Conservation (phyloP, 64 coral and sea anemone species). For the Anthopleura sola region DNA sequence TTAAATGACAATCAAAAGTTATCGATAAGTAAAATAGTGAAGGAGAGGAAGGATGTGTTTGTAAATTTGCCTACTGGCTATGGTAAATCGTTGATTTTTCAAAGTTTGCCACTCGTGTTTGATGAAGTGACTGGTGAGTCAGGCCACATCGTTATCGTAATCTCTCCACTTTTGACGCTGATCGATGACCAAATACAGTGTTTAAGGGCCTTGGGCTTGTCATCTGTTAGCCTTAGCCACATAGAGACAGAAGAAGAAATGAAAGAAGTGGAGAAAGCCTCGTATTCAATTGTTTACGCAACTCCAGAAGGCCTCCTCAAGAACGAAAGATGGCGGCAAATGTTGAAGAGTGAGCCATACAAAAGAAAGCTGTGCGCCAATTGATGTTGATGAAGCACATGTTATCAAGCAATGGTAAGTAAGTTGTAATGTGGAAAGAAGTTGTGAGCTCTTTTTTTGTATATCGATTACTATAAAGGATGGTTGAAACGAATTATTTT, state of each 20-base stretch:
- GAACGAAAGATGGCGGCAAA: no score
- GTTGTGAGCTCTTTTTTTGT: no score
- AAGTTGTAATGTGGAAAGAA: no score
- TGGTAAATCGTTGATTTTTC: slow-evolving; percentile 31
- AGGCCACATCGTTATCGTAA: slow-evolving; percentile 8
- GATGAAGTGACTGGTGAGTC: background rate
- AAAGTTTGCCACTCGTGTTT: slow-evolving; percentile 8
- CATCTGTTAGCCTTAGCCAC: slow-evolving; percentile 8
- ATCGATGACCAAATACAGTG: slow-evolving; percentile 20
- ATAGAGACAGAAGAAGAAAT: slow-evolving; percentile 6
- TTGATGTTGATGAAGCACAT: no score
- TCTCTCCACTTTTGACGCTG: slow-evolving; percentile 10
- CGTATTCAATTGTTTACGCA: slow-evolving; percentile 1
- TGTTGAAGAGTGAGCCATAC: no score
- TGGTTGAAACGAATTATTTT: no score
- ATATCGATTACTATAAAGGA: no score
- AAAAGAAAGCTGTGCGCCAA: no score
- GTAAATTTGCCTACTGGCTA: slow-evolving; percentile 31
- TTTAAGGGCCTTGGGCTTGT: background rate
- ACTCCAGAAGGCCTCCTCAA: slow-evolving; percentile 29
- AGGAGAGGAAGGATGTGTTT: slow-evolving; percentile 13
- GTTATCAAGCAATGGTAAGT: no score
- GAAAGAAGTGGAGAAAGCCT: slow-evolving; percentile 8
- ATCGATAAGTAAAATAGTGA: background rate
- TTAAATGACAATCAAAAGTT: slow-evolving; percentile 23